phyloP scores from a whole-genome alignment of 2,888 invertebrate genomes.

The Oscheius onirici region DNA sequence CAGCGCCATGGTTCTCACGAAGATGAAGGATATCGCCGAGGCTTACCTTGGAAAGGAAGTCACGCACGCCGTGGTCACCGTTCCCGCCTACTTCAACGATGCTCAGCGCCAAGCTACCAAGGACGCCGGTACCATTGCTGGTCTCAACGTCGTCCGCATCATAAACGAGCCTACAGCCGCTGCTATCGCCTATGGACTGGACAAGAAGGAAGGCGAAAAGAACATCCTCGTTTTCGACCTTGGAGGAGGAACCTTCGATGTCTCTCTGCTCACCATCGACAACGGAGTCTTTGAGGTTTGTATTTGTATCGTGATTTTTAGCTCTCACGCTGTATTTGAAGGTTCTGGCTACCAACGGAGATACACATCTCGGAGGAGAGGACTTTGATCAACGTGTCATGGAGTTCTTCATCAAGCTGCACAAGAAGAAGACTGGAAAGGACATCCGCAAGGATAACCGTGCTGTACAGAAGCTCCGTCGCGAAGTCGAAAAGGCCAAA shows the following conservation, averaged over 20 bases:
- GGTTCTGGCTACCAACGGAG: conserved; percentile 71
- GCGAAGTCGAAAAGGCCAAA: conserved; percentile 73
- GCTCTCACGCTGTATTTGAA: too few relatives aligned
- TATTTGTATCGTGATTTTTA: too few relatives aligned
- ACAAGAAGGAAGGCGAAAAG: conserved; percentile 78
- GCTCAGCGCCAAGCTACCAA: conserved; percentile 86
- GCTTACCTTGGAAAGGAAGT: conserved; percentile 81
- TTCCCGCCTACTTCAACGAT: conserved; percentile 98
- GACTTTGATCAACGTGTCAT: conserved; percentile 78
- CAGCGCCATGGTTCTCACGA: conserved; percentile 66
- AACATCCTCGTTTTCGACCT: conserved; percentile 98
- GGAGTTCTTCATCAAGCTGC: conserved; percentile 94
- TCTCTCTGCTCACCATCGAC: conserved; percentile 97
- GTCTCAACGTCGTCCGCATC: conserved; percentile 76
- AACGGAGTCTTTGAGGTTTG: conserved; percentile 98
- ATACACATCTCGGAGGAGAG: conserved; percentile 81
- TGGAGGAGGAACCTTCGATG: conserved; percentile 99
- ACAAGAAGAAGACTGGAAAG: conserved; percentile 73
- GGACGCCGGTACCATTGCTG: conserved; percentile 94
- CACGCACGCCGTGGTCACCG: conserved; percentile 88
- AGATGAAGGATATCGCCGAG: conserved; percentile 73
- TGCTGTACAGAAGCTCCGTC: conserved; percentile 73
- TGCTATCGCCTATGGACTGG: conserved; percentile 70
- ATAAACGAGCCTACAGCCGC: conserved; percentile 85
- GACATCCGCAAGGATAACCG: conserved; percentile 72